Evolutionary conservation across 2,113 vertebrate species (phyloP).

Genomic region (Chlamydotis undulata): DNA sequence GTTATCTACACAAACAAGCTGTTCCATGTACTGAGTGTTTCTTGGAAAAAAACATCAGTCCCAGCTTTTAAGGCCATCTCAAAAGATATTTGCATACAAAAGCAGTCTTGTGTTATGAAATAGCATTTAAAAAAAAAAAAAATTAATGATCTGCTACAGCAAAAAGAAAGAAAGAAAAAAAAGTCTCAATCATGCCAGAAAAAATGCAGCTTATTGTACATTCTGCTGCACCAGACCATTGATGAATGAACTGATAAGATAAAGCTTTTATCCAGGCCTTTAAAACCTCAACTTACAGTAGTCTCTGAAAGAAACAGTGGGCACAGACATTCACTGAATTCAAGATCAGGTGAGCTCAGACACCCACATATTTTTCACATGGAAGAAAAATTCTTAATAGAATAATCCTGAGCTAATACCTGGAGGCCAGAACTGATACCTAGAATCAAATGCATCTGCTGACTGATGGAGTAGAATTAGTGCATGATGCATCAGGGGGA

Average conservation of each 20-base stretch:
- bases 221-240: background rate
- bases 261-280: background rate
- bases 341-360: background rate
- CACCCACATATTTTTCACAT: background rate
- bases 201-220: background rate
- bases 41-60: background rate
- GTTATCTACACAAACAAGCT: background rate
- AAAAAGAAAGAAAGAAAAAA: background rate
- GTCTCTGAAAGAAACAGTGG: background rate
- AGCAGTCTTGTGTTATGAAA: background rate
- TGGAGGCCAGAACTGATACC: background rate
- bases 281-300: background rate
- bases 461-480: background rate
- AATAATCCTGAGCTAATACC: background rate
- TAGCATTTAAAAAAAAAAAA: background rate
- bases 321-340: background rate
- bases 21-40: background rate
- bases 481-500: accelerated
- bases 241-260: background rate
- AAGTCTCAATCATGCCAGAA: background rate
- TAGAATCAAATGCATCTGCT: background rate
- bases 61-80: background rate
- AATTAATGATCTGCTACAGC: background rate
- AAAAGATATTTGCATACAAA: background rate
- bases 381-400: background rate